Conservation (phyloP, 2,888 invertebrate genomes). For the Lasioglossum oenotherae region DNA sequence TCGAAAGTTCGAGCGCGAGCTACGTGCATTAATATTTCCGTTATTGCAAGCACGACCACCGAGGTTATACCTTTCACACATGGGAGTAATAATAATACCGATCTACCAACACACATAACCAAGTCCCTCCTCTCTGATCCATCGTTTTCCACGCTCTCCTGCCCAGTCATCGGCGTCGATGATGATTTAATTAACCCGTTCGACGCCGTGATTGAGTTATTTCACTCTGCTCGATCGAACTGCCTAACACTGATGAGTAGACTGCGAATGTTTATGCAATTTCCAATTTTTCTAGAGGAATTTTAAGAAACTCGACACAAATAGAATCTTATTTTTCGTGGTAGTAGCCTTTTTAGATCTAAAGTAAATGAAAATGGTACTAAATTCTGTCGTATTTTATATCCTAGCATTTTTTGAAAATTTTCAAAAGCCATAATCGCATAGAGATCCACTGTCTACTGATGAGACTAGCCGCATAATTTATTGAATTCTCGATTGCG, state of each 20-base stretch:
- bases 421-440: too few species aligned
- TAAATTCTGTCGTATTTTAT: too few species aligned
- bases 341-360: too few species aligned
- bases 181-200: background rate
- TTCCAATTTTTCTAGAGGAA: too few species aligned
- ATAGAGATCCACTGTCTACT: background rate
- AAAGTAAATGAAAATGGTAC: too few species aligned
- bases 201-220: background rate
- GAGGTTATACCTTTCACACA: conserved; percentile 70
- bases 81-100: conserved; percentile 39
- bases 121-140: background rate
- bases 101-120: background rate
- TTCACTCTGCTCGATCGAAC: background rate
- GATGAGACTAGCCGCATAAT: background rate
- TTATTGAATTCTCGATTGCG: background rate
- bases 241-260: background rate
- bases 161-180: background rate
- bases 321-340: too few species aligned
- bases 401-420: too few species aligned
- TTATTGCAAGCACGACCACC: conserved; percentile 58
- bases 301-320: too few species aligned
- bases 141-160: background rate
- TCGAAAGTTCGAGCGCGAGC: conserved; percentile 60
- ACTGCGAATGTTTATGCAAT: too few species aligned
- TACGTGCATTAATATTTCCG: conserved; percentile 66